Evolutionary conservation across 2,113 vertebrate genomes (phyloP).

Genomic region (Megaptera novaeangliae): DNA sequence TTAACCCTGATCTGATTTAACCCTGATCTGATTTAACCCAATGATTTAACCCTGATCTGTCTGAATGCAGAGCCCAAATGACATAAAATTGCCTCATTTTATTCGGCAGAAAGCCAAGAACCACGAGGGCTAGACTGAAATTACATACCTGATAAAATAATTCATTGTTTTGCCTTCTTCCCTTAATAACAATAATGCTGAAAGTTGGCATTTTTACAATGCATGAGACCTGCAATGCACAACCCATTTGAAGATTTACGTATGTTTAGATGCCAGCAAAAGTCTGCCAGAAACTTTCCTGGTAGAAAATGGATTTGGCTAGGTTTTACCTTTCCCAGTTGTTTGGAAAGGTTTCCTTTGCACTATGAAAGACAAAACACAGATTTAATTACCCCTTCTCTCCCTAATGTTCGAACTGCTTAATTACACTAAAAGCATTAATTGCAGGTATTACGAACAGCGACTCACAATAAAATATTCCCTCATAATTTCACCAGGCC

Average conservation of each 20-base stretch:
- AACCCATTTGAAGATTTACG: constrained; percentile 38
- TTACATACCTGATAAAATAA: not conserved
- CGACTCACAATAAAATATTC: constrained; percentile 9
- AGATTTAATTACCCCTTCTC: constrained; percentile 43
- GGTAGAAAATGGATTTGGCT: constrained; percentile 26
- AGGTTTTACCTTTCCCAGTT: constrained; percentile 10
- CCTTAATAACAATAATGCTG: not conserved
- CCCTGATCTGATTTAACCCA: not conserved
- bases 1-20: not conserved
- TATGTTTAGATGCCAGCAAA: not conserved
- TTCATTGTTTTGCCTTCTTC: not conserved
- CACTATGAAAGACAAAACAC: constrained; percentile 32
- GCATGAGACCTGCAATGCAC: not conserved
- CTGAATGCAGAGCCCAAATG: not conserved
- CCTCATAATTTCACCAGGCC: constrained; percentile 15
- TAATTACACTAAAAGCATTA: constrained; percentile 49
- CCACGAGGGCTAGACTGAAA: not conserved
- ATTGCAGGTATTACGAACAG: not conserved
- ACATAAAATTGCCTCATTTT: not conserved
- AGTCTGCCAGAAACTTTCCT: constrained; percentile 30
- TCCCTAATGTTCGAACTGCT: constrained; percentile 24
- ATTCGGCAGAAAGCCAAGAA: not conserved
- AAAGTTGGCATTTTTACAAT: constrained; percentile 8
- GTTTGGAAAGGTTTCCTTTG: constrained; percentile 53
- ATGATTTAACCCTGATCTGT: not conserved